A percentile compares a stretch with the other conserved stretches of the same genome.
Evolutionary conservation across 1,140 invertebrate species (phyloP).

Genomic region (Reticulitermes speratus): DNA sequence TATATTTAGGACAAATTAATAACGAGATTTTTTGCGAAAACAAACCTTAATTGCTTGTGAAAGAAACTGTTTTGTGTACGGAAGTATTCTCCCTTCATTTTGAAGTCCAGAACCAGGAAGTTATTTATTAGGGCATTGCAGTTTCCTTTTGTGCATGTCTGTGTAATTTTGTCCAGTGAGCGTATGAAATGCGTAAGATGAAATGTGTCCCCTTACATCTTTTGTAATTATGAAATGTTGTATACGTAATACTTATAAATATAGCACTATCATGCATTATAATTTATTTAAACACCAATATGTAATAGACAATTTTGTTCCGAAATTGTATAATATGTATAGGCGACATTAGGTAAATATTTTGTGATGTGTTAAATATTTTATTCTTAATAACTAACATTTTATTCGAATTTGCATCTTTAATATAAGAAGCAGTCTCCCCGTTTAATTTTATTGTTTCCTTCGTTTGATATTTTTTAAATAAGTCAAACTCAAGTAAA

Average conservation of each 20-base stretch:
- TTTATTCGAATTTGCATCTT: background rate
- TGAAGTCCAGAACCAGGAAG: background rate
- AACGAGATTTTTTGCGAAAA: background rate
- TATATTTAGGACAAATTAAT: background rate
- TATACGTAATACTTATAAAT: background rate
- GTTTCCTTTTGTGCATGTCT: background rate
- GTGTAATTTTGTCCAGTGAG: background rate
- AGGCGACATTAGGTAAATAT: constrained; percentile 26
- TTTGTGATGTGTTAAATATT: constrained; percentile 29
- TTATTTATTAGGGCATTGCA: background rate
- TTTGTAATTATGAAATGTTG: background rate
- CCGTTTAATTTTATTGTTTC: background rate
- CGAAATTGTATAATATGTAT: constrained; percentile 28
- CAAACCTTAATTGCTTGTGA: background rate
- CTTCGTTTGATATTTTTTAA: background rate
- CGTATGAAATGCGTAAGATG: background rate
- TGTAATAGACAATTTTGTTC: background rate
- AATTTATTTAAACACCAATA: constrained; percentile 4
- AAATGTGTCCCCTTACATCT: background rate
- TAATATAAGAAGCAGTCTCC: background rate
- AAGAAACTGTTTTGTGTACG: background rate
- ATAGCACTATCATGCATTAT: background rate
- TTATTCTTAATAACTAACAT: constrained; percentile 11
- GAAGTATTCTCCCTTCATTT: background rate
- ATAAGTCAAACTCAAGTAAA: constrained; percentile 12